Evolutionary conservation across 2,113 vertebrate species (phyloP).

Genomic region (Falcunculus frontatus): DNA sequence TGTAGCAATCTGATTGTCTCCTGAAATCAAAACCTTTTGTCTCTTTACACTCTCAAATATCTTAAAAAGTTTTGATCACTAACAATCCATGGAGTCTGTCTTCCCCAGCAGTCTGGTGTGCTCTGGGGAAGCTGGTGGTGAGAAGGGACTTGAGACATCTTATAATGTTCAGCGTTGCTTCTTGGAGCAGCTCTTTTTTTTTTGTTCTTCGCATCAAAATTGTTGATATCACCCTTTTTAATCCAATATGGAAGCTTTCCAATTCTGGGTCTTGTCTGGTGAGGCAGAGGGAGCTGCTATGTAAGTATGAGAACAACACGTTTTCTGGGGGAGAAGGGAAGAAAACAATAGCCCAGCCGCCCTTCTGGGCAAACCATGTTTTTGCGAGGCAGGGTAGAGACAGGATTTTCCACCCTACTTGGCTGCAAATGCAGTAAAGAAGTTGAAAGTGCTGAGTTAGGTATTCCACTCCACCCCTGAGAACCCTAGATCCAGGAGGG

Average conservation of each 20-base stretch:
- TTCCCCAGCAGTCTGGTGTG: background rate
- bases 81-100: background rate
- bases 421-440: background rate
- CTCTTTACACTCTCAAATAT: background rate
- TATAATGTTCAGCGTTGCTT: background rate
- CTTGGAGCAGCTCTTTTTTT: background rate
- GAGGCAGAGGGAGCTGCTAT: background rate
- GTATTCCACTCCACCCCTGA: slow-evolving; percentile 18
- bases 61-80: background rate
- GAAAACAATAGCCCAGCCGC: background rate
- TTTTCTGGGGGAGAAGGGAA: background rate
- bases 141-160: background rate
- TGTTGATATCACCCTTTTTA: background rate
- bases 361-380: background rate
- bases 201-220: background rate
- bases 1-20: background rate
- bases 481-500: slow-evolving; percentile 16
- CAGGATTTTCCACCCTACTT: slow-evolving; percentile 37
- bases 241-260: background rate
- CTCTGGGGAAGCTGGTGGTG: background rate
- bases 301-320: background rate
- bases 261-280: background rate
- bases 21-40: background rate
- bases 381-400: background rate
- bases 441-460: slow-evolving; percentile 32